Percentiles rank a stretch among this genome's conserved stretches.
Conservation (phyloP, 30 jellyfish, hydroid and myxozoan species). For the Chrysaora quinquecirrha region DNA sequence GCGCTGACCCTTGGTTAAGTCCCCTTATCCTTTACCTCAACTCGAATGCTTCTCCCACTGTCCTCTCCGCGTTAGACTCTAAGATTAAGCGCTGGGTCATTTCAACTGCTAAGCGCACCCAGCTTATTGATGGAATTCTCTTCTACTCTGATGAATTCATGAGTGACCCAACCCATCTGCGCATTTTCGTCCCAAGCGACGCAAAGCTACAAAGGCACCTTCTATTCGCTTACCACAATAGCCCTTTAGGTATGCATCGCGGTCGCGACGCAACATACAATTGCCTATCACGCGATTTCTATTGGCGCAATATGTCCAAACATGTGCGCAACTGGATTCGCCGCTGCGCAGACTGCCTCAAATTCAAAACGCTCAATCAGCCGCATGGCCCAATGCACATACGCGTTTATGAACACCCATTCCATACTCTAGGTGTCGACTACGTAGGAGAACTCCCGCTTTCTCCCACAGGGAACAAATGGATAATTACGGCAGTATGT, state of each 20-base stretch:
- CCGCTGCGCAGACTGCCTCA: conserved; percentile 41
- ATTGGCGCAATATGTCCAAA: too few relatives aligned
- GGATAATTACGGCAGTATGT: conserved; percentile 54
- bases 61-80: too few relatives aligned
- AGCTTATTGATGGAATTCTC: conserved; percentile 35
- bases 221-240: conserved; percentile 4
- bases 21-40: too few relatives aligned
- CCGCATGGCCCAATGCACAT: conserved; percentile 62
- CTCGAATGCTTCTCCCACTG: too few relatives aligned
- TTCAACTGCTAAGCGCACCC: conserved; percentile 25
- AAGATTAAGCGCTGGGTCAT: too few relatives aligned
- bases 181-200: conserved; percentile 31
- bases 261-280: conserved; percentile 52
- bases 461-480: conserved; percentile 38
- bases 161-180: conserved; percentile 19
- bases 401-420: conserved; percentile 37
- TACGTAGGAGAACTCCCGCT: conserved; percentile 53
- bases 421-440: conserved; percentile 46
- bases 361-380: conserved; percentile 25
- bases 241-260: conserved; percentile 18
- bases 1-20: too few relatives aligned
- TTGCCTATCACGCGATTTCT: conserved; percentile 45
- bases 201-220: conserved; percentile 12
- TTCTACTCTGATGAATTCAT: conserved; percentile 50
- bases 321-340: conserved; percentile 49